Base-by-base conservation (phyloP, 1,140 invertebrate species). In the Ostrea denselamellosa region DNA sequence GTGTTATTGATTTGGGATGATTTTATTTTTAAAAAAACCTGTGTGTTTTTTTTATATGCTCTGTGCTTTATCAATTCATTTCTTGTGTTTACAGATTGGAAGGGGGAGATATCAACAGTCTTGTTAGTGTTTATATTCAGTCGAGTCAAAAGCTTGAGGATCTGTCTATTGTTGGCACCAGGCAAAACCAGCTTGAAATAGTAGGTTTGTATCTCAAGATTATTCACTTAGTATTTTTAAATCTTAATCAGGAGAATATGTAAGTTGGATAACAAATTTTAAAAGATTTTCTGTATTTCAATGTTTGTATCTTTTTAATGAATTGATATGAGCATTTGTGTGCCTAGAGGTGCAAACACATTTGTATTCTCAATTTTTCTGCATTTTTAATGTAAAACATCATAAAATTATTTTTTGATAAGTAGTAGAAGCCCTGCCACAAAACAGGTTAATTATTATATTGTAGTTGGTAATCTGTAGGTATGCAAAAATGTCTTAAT, bases 1-100 rank as follows among this genome's bases (percentile, higher is more conserved):
- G 5, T 77, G 68, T 77, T 77, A 77, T 77, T 77, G 68, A 77
- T 77, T 77, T 25, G 28, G 68, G 68, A 77, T 77, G 28, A 77
- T 77, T 77, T 77, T 25, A 34, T 34, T 14, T 77, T 2, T 34
- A 44, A 44, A 44, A 44, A 44, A 44, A 44, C 34, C 34, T 34
- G 25, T 77, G 25, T 4, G 12, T 10, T 17, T 77, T 71, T 71
- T 71, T 44, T 28, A 25, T 77, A 12, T 17, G 68, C 12, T 28
- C 68, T 77, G 68, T 77, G 68, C 28, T 77, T 77, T 77, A 77
- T 77, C 68, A 77, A 34, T 14, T 34, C 25, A 28, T 77, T 77
- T 77, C 28, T 77, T 77, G 12, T 34, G 28, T 34, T 77, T 77
- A 77, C 68, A 77, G 68, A 77, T 77, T 77, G 25, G 68, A 77